Percentiles rank a stretch among this genome's conserved stretches.
These are phyloP conservation scores for Crypturellus tataupa DNA, from an alignment of 2,797 vertebrate genomes.

Conservation along the genomic window DNA sequence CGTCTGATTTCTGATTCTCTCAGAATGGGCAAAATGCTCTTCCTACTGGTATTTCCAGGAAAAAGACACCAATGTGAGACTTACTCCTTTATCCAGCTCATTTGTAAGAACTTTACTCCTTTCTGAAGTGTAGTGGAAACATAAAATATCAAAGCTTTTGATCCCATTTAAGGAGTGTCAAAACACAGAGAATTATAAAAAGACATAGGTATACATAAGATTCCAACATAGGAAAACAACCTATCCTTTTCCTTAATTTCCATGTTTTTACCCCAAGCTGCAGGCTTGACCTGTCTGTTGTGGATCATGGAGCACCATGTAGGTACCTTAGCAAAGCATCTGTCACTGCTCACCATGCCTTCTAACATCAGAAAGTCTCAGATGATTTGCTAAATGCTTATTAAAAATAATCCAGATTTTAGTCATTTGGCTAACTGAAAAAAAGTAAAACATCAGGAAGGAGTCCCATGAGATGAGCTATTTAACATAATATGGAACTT, in stretches of 20 bases:
- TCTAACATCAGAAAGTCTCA: neutral
- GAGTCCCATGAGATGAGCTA: neutral
- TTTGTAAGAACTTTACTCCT: neutral
- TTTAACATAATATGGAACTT: neutral
- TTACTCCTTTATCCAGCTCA: neutral
- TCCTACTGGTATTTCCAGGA: neutral
- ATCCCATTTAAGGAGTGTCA: neutral
- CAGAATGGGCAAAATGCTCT: neutral
- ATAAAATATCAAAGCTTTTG: neutral
- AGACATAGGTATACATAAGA: neutral
- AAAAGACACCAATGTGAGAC: neutral
- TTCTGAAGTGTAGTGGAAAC: neutral
- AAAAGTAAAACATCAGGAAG: neutral
- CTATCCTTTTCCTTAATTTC: neutral
- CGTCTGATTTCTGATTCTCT: neutral
- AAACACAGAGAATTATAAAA: neutral
- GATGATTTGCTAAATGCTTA: neutral
- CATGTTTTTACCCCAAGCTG: neutral
- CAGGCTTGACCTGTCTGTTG: neutral
- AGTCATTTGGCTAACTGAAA: neutral
- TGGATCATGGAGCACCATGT: neutral
- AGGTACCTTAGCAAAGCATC: neutral
- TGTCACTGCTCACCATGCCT: neutral
- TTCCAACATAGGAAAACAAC: neutral
- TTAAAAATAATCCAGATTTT: neutral